Evolutionary conservation across 2,888 invertebrate species (phyloP).

Genomic region (Dorcus parallelipipedus): DNA sequence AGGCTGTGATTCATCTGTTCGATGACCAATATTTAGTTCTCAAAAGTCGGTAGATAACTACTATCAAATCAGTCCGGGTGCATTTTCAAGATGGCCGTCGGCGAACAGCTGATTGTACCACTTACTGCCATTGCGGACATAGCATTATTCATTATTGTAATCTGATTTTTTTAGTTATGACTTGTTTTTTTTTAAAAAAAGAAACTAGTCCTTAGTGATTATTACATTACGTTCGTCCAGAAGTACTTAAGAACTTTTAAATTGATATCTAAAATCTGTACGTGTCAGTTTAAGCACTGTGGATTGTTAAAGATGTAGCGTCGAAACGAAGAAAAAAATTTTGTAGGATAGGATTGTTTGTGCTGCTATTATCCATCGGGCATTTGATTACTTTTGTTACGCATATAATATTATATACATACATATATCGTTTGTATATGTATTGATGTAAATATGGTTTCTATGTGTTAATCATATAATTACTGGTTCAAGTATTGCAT

Average conservation of each 20-base stretch:
- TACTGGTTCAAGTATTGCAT: constrained; percentile 2
- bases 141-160: background rate
- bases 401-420: constrained; percentile 14
- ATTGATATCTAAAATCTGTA: constrained; percentile 29
- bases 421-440: background rate
- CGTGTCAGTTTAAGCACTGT: constrained; percentile 39
- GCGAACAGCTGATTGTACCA: constrained; percentile 32
- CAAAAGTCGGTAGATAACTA: constrained; percentile 40
- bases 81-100: constrained; percentile 29
- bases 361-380: constrained; percentile 31
- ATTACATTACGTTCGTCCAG: constrained; percentile 41
- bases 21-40: constrained; percentile 51
- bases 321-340: constrained; percentile 36
- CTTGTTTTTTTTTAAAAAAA: background rate
- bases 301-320: constrained; percentile 37
- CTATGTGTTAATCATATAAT: constrained; percentile 1
- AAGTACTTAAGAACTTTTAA: constrained; percentile 40
- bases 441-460: constrained; percentile 1
- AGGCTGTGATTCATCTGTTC: constrained; percentile 54
- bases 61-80: constrained; percentile 37
- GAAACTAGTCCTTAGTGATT: background rate
- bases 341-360: constrained; percentile 38
- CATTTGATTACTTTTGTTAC: constrained; percentile 21
- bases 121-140: constrained; percentile 21
- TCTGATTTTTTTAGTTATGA: background rate